Percentiles rank a stretch among this genome's conserved stretches.
Evolutionary conservation across 2,888 invertebrate species (phyloP).

Genomic region (Caenorhabditis wallacei): DNA sequence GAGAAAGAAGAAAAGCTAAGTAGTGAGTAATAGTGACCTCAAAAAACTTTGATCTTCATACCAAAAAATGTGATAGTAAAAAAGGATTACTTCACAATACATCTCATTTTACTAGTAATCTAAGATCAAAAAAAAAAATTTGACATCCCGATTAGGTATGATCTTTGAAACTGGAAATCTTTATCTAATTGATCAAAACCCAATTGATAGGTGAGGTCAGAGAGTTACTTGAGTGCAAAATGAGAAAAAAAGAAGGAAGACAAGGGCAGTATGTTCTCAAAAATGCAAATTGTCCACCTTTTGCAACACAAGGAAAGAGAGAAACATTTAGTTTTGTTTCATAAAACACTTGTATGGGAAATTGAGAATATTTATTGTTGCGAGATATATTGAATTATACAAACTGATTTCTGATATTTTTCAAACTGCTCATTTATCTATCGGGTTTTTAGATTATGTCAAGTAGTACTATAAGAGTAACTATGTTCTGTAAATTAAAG

Average conservation of each 20-base stretch:
- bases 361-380: no score
- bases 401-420: no score
- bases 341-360: no score
- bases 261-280: constrained; percentile 19
- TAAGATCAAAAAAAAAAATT: constrained; percentile 14
- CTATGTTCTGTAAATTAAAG: no score
- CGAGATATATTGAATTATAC: no score
- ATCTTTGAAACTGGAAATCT: constrained; percentile 37
- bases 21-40: constrained; percentile 53
- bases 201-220: constrained; percentile 10
- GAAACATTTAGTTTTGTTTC: not conserved
- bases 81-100: constrained; percentile 22
- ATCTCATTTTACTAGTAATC: not conserved
- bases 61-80: not conserved
- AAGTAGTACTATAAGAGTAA: no score
- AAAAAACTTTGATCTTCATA: constrained; percentile 47
- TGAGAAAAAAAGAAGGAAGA: constrained; percentile 3
- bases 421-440: no score
- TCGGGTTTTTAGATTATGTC: no score
- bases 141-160: constrained; percentile 26
- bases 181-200: not conserved
- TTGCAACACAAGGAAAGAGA: constrained; percentile 11
- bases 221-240: not conserved
- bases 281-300: constrained; percentile 42
- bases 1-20: constrained; percentile 19